phyloP scores from a whole-genome alignment of 2,113 vertebrate species.

The Eudorcas thomsonii region DNA sequence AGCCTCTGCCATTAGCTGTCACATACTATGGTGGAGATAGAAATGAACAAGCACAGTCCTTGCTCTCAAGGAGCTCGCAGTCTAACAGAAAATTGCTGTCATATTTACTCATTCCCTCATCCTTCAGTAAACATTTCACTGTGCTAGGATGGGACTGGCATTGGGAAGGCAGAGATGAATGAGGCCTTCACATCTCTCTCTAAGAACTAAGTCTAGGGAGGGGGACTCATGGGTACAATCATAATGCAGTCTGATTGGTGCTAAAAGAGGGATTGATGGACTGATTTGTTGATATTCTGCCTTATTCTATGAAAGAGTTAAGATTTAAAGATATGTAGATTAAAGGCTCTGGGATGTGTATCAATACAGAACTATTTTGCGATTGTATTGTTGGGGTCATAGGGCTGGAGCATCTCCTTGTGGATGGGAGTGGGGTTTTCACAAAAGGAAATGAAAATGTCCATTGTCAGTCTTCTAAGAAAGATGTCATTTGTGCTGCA shows the following conservation, averaged over 20 bases:
- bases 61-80: neutral
- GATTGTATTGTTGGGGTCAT: constrained; percentile 55
- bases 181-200: neutral
- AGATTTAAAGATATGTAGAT: constrained; percentile 67
- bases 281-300: constrained; percentile 63
- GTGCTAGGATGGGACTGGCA: neutral
- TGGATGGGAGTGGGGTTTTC: constrained; percentile 55
- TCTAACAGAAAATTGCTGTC: neutral
- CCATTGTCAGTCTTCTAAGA: constrained; percentile 70
- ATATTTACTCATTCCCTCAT: neutral
- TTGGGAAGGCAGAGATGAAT: neutral
- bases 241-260: constrained; percentile 44
- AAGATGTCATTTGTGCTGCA: constrained; percentile 69
- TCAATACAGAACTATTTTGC: constrained; percentile 21
- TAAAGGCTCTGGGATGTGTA: constrained; percentile 38
- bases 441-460: constrained; percentile 71
- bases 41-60: neutral
- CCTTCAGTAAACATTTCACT: neutral
- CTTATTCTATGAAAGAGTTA: constrained; percentile 56
- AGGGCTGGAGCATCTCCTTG: constrained; percentile 53
- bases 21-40: neutral
- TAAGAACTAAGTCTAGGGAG: neutral
- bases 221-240: neutral
- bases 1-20: neutral
- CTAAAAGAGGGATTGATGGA: constrained; percentile 57